A percentile compares a stretch with the other conserved stretches of the same genome.
Evolutionary conservation across 2,797 vertebrate genomes (phyloP).

Genomic region (Neosilurus hyrtlii): DNA sequence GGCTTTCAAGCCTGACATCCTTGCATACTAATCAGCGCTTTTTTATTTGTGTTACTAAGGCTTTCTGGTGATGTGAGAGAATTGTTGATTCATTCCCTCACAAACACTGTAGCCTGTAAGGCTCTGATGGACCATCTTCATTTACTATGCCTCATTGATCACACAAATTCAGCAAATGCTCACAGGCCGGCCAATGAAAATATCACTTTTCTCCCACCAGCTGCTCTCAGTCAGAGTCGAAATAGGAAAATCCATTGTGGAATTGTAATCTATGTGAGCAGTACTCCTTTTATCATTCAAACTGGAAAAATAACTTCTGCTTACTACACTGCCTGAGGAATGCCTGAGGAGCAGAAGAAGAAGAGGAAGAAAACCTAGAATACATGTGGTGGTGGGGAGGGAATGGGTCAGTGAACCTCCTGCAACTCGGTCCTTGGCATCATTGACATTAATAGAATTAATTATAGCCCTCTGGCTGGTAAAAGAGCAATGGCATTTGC

Average conservation of each 20-base stretch:
- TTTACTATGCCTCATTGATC: slow-evolving; percentile 50
- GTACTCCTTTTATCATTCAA: slow-evolving; percentile 28
- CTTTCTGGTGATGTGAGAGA: slow-evolving; percentile 52
- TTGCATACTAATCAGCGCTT: slow-evolving; percentile 53
- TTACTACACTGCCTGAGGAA: slow-evolving; percentile 41
- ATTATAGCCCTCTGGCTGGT: slow-evolving; percentile 63
- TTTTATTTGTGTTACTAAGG: slow-evolving; percentile 47
- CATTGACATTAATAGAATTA: slow-evolving; percentile 70
- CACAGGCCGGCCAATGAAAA: slow-evolving; percentile 42
- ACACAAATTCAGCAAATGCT: slow-evolving; percentile 44
- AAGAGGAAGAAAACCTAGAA: slow-evolving; percentile 49
- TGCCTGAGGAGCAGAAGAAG: slow-evolving; percentile 29
- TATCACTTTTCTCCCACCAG: slow-evolving; percentile 30
- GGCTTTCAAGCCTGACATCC: slow-evolving; percentile 37
- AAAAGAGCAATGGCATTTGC: slow-evolving; percentile 67
- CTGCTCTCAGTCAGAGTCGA: slow-evolving; percentile 32
- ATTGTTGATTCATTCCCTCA: slow-evolving; percentile 46
- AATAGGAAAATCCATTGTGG: slow-evolving; percentile 37
- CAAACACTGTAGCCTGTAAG: slow-evolving; percentile 44
- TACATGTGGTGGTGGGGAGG: slow-evolving; percentile 48
- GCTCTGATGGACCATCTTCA: slow-evolving; percentile 48
- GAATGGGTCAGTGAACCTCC: slow-evolving; percentile 60
- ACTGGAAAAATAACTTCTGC: slow-evolving; percentile 47
- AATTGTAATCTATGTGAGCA: slow-evolving; percentile 43
- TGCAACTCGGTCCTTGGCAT: slow-evolving; percentile 66